Base-by-base conservation (phyloP, 1,140 invertebrate genomes). In the Mizuhopecten yessoensis region DNA sequence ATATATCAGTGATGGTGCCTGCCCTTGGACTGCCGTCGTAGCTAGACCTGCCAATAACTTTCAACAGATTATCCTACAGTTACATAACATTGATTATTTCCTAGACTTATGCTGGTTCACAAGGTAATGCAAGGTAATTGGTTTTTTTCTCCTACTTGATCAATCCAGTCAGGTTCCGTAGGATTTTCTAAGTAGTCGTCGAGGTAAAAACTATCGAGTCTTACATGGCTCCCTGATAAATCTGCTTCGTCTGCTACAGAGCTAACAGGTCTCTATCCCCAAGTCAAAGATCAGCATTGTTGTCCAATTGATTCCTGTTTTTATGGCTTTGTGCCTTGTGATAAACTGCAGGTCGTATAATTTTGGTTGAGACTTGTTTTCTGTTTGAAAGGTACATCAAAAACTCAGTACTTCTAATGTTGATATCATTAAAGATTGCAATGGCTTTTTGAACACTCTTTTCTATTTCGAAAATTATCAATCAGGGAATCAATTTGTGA, bases 111-210 rank as follows among this genome's bases (percentile, higher is more conserved):
- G 57, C 57, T 75, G 57, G 57, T 75, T 75, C 57, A 75, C 57
- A 75, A 75, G 57, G 57, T 75, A 75, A 75, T 75, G 23, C 57
- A 75, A 75, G 57, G 57, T 75, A 75, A 75, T 75, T 75, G n/a
- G 57, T 23, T 75, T 75, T 75, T 75, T 23, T 75, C 23, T n/a
- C 57, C 57, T 75, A 13, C n/a, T 75, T 75, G 57, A 75, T 75
- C 57, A 75, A 75, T 75, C 57, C 57, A 75, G 57, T 75, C 57
- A 75, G 57, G 57, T 75, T 75, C 57, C 57, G 29, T 75, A 7
- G n/a, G n/a, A 75, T 29, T 75, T 75, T 29, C 57, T 29, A 75
- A 75, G 57, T 23, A 75, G 57, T 75, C 11, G 5, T 75, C 57
- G 17, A 1, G 57, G 57, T 75, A 75, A 75, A 75, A 75, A n/a